phyloP scores from a whole-genome alignment of 2,888 invertebrate species.

The Ectemnius cavifrons region DNA sequence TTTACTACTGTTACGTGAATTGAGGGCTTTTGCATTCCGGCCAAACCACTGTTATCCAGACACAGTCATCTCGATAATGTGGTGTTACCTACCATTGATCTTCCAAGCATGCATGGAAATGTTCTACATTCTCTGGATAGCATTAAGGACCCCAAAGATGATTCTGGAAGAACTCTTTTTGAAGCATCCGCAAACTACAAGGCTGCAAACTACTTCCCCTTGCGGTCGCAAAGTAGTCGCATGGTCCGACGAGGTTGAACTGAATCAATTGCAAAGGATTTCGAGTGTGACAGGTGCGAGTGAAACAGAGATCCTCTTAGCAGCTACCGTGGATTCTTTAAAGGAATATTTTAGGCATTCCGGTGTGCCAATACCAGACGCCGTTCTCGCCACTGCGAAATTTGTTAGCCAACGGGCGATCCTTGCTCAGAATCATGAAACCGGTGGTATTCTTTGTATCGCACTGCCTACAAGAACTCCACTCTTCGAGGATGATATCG shows the following conservation, averaged over 20 bases:
- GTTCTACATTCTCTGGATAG: constrained; percentile 75
- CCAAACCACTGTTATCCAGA: constrained; percentile 73
- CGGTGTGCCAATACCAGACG: constrained; percentile 80
- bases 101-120: constrained; percentile 77
- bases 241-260: constrained; percentile 84
- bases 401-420: constrained; percentile 82
- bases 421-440: constrained; percentile 78
- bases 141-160: constrained; percentile 79
- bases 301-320: constrained; percentile 83
- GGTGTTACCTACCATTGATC: constrained; percentile 78
- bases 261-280: constrained; percentile 81
- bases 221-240: constrained; percentile 86
- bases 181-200: constrained; percentile 80
- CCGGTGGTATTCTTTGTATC: constrained; percentile 83
- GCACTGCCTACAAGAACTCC: constrained; percentile 80
- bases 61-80: constrained; percentile 69
- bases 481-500: constrained; percentile 72
- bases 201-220: constrained; percentile 83
- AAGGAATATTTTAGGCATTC: constrained; percentile 82
- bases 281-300: constrained; percentile 82
- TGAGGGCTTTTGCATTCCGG: constrained; percentile 74
- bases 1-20: constrained; percentile 76
- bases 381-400: constrained; percentile 83
- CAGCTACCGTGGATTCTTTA: constrained; percentile 83
- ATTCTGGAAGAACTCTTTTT: constrained; percentile 82